Percentiles rank a stretch among this genome's conserved stretches.
These are phyloP conservation scores for Ophion ellenae DNA, from an alignment of 2,888 invertebrate genomes.

Conservation along the genomic window DNA sequence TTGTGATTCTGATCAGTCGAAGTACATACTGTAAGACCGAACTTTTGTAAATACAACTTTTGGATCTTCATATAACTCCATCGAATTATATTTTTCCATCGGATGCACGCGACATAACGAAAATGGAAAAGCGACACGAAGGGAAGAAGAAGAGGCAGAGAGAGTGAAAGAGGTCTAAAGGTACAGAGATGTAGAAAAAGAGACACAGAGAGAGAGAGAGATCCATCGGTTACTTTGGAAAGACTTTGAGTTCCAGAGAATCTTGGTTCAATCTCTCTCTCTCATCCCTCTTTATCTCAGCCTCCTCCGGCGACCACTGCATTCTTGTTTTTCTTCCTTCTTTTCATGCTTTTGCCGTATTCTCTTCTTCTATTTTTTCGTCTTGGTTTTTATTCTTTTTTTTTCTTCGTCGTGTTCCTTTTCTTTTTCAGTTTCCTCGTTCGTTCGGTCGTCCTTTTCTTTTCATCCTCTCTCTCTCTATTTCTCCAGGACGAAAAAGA, in stretches of 20 bases:
- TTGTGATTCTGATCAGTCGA: neutral
- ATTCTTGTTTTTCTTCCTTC: constrained; percentile 28
- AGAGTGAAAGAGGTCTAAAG: neutral
- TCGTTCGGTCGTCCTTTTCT: constrained; percentile 45
- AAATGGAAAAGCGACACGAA: constrained; percentile 60
- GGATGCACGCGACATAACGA: constrained; percentile 52
- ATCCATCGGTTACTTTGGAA: constrained; percentile 49
- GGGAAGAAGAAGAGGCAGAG: constrained; percentile 4
- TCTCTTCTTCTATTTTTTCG: constrained; percentile 25
- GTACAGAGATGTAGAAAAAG: neutral
- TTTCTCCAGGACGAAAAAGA: constrained; percentile 36
- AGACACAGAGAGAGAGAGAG: neutral
- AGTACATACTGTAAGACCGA: neutral
- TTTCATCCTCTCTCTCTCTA: neutral
- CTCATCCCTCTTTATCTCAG: constrained; percentile 47
- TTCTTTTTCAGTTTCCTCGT: constrained; percentile 32
- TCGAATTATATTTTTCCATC: constrained; percentile 33
- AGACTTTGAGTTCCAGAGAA: constrained; percentile 52
- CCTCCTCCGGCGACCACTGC: constrained; percentile 37
- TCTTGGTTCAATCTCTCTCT: constrained; percentile 48
- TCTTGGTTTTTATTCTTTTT: constrained; percentile 29
- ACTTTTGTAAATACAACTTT: constrained; percentile 24
- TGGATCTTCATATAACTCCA: constrained; percentile 11
- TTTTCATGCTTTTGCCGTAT: constrained; percentile 29
- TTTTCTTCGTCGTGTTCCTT: constrained; percentile 30